Conservation (phyloP, 2,888 invertebrate genomes). For the Ypsolopha scabrella region DNA sequence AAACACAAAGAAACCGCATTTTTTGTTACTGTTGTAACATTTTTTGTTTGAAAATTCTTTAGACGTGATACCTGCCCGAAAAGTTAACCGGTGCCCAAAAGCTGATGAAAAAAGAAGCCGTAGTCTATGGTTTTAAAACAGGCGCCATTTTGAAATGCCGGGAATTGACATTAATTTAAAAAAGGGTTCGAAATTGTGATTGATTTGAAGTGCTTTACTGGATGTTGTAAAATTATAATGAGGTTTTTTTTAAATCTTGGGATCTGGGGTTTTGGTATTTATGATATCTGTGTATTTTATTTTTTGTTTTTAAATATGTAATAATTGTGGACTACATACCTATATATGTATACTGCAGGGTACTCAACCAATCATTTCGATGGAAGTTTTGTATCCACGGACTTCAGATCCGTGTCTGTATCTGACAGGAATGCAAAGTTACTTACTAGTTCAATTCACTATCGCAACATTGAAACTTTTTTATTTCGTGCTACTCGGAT, state of each 20-base stretch:
- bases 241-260: background rate
- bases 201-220: background rate
- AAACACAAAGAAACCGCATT: conserved; percentile 52
- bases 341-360: too few species aligned
- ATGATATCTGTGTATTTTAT: too few species aligned
- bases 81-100: conserved; percentile 10
- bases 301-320: too few species aligned
- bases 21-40: conserved; percentile 31
- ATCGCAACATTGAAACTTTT: background rate
- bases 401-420: too few species aligned
- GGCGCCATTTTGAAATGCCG: conserved; percentile 7
- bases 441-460: background rate
- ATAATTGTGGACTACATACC: too few species aligned
- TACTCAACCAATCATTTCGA: too few species aligned
- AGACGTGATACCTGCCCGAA: conserved; percentile 39
- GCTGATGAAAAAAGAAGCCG: too few species aligned
- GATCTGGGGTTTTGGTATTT: too few species aligned
- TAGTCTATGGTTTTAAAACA: background rate
- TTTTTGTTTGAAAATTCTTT: conserved; percentile 43
- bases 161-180: background rate
- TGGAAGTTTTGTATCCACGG: too few species aligned
- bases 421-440: too few species aligned
- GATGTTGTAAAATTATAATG: background rate
- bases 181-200: too few species aligned
- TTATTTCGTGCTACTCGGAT: background rate